phyloP scores from a whole-genome alignment of 2,797 vertebrate species.

The Phoxinus dragarum region DNA sequence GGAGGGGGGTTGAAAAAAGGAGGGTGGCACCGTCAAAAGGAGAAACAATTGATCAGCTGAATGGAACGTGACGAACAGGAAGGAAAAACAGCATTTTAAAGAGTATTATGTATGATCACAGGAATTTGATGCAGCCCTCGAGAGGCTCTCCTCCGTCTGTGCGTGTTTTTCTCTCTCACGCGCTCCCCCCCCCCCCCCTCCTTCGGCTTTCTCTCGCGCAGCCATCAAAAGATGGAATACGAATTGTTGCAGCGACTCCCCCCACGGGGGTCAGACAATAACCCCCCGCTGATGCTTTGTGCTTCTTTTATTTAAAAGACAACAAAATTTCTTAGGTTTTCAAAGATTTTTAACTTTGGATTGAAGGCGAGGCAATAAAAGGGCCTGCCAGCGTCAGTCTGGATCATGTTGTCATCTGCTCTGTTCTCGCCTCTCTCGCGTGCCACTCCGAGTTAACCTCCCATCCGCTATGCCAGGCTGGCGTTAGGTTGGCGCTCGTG shows the following conservation, averaged over 20 bases:
- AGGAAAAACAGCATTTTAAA: conserved; percentile 95
- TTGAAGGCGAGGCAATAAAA: conserved; percentile 98
- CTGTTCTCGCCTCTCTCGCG: conserved; percentile 78
- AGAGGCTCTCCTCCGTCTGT: conserved; percentile 88
- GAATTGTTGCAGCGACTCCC: conserved; percentile 95
- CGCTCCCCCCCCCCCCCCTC: conserved; percentile 69
- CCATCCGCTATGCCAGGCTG: conserved; percentile 81
- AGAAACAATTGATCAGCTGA: conserved; percentile 99
- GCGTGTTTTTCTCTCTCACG: conserved; percentile 41
- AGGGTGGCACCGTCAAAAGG: conserved; percentile 81
- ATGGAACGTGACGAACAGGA: conserved; percentile 91
- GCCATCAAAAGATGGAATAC: conserved; percentile 99
- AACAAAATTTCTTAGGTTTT: conserved; percentile 88
- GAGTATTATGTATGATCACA: conserved; percentile 99
- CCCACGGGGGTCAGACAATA: conserved; percentile 94
- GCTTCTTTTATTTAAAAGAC: conserved; percentile 99
- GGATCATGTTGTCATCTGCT: conserved; percentile 79
- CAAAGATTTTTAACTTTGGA: conserved; percentile 99
- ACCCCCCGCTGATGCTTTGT: conserved; percentile 99
- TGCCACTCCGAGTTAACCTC: conserved; percentile 98
- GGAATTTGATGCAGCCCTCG: conserved; percentile 96
- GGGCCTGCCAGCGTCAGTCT: conserved; percentile 92
- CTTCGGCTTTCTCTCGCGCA: conserved; percentile 79
- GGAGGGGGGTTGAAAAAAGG: conserved; percentile 73
- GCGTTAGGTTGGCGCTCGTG: not conserved